Evolutionary conservation across 2,797 vertebrate genomes (phyloP).

Genomic region (Nothura maculosa): DNA sequence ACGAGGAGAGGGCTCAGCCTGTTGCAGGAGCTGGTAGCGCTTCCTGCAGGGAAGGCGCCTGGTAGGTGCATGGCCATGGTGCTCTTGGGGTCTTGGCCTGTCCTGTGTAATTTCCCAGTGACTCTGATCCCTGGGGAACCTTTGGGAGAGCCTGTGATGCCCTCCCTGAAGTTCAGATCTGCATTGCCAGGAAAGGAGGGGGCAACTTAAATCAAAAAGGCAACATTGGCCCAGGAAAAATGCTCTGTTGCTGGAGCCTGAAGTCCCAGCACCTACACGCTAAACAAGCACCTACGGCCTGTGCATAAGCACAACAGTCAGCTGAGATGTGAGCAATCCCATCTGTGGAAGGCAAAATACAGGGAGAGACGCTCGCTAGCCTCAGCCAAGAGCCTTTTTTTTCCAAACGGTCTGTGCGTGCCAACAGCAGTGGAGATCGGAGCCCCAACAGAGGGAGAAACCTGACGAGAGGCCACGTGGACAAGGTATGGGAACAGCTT

Average conservation of each 20-base stretch:
- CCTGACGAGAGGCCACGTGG: background rate
- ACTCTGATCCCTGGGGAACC: background rate
- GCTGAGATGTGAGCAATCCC: slow-evolving; percentile 4
- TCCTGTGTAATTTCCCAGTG: background rate
- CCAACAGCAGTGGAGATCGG: background rate
- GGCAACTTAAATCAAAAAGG: background rate
- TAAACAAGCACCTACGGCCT: background rate
- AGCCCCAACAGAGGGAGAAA: background rate
- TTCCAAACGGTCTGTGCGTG: background rate
- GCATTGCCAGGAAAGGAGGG: background rate
- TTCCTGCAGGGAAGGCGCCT: background rate
- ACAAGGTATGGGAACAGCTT: background rate
- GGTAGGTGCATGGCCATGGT: background rate
- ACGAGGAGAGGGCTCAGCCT: background rate
- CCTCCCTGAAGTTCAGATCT: background rate
- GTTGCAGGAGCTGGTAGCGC: background rate
- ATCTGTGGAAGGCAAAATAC: background rate
- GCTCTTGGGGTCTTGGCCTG: background rate
- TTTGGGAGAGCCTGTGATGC: background rate
- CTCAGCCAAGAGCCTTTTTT: background rate
- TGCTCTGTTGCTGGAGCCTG: background rate
- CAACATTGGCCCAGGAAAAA: background rate
- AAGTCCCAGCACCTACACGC: background rate
- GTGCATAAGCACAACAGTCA: background rate
- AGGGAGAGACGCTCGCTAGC: background rate